These are phyloP conservation scores for Drosophila prolongata DNA, from an alignment of 2,888 invertebrate species.

Conservation along the genomic window DNA sequence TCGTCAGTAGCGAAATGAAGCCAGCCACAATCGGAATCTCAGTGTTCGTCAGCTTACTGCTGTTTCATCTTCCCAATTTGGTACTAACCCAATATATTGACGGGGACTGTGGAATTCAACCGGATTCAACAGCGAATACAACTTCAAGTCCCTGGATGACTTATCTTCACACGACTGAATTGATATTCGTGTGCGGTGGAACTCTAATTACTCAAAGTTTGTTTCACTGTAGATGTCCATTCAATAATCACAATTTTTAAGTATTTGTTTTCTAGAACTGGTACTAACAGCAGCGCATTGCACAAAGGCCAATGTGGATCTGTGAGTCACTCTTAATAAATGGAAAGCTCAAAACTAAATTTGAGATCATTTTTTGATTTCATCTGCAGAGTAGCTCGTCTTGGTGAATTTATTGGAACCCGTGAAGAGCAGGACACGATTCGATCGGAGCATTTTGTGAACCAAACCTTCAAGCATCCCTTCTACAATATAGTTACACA, in stretches of 20 bases:
- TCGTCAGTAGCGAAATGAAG: not conserved
- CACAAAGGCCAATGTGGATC: not conserved
- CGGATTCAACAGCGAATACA: not conserved
- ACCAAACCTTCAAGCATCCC: not conserved
- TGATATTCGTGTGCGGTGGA: not conserved
- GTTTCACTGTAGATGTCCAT: no score
- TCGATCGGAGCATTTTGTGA: not conserved
- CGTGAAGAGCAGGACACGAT: not conserved
- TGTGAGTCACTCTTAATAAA: not conserved
- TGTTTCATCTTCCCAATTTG: not conserved
- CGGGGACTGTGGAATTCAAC: not conserved
- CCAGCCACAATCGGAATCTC: constrained; percentile 1
- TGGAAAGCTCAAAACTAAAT: no score
- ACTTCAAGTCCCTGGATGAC: constrained; percentile 5
- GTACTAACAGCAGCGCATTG: constrained; percentile 1
- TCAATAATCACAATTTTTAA: no score
- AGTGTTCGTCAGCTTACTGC: not conserved
- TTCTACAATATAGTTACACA: not conserved
- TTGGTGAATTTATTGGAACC: constrained; percentile 6
- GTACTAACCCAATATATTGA: not conserved
- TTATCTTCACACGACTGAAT: not conserved
- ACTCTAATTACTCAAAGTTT: not conserved
- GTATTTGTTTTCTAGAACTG: not conserved
- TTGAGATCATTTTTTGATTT: not conserved
- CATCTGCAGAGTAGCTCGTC: not conserved